Percentiles rank a stretch among this genome's conserved stretches.
Evolutionary conservation across 2,113 vertebrate species (phyloP).

Genomic region (Vulpes ferrilata): DNA sequence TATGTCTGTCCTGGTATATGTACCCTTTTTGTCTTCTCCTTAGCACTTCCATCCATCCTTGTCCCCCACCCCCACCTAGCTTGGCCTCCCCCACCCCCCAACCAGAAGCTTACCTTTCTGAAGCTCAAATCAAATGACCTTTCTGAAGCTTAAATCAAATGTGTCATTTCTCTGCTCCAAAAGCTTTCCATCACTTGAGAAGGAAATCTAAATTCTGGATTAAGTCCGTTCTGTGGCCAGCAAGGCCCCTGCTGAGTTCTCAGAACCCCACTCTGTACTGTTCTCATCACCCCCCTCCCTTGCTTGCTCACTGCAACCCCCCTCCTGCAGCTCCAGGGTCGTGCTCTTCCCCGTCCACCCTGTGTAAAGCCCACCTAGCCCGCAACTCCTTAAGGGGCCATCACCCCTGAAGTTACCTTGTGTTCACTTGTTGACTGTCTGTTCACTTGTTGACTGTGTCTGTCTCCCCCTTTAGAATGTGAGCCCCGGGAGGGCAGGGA

Average conservation of each 20-base stretch:
- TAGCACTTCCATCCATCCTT: not conserved
- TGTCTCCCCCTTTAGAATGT: slow-evolving; percentile 63
- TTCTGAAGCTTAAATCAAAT: not conserved
- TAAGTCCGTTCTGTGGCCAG: not conserved
- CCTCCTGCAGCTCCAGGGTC: not conserved
- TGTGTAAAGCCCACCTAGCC: not conserved
- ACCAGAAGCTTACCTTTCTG: not conserved
- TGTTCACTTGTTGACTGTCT: slow-evolving; percentile 67
- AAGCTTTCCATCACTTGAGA: slow-evolving; percentile 22
- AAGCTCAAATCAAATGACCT: not conserved
- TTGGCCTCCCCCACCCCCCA: not conserved
- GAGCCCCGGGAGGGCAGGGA: slow-evolving; percentile 67
- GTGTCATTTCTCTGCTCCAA: not conserved
- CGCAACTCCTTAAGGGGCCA: not conserved
- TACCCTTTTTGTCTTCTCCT: not conserved
- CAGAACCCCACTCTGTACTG: not conserved
- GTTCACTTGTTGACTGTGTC: slow-evolving; percentile 73
- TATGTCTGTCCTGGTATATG: slow-evolving; percentile 46
- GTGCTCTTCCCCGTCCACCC: not conserved
- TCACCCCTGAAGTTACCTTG: not conserved
- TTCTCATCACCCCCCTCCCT: not conserved
- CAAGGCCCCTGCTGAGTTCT: slow-evolving; percentile 11
- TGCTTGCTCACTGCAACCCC: not conserved
- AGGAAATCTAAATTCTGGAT: not conserved
- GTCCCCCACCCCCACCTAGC: not conserved